Conservation (phyloP, 1,140 invertebrate genomes). For the Hylyphantes graminicola region DNA sequence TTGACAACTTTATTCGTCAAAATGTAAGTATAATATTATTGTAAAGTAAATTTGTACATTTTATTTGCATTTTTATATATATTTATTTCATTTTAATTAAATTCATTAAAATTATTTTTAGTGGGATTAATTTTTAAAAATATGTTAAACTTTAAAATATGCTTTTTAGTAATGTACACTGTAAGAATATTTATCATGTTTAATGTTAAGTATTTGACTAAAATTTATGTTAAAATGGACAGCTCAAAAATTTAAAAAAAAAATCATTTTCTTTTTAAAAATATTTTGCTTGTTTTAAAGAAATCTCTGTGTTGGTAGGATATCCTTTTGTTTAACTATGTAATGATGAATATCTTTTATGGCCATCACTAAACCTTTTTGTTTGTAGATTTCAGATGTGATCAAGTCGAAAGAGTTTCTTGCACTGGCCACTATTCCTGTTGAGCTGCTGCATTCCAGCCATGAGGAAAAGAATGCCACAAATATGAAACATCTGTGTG, state of each 20-base stretch:
- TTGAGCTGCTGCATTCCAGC: conserved; percentile 76
- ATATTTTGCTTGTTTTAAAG: too few species aligned
- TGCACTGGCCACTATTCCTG: conserved; percentile 74
- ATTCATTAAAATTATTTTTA: neutral
- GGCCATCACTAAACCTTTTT: conserved; percentile 42
- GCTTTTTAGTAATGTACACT: neutral
- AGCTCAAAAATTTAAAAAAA: too few species aligned
- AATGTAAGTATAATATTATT: conserved; percentile 70
- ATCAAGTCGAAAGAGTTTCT: conserved; percentile 73
- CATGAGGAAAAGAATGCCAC: conserved; percentile 75
- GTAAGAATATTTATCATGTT: too few species aligned
- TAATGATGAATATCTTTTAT: neutral
- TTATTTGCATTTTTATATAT: neutral
- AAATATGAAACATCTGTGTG: conserved; percentile 71
- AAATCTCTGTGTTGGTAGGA: neutral
- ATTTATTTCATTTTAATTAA: neutral
- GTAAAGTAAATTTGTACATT: neutral
- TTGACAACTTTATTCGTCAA: conserved; percentile 79
- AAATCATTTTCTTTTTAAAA: neutral
- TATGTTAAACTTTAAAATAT: too few species aligned
- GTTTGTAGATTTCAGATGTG: conserved; percentile 72
- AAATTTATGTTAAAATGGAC: too few species aligned
- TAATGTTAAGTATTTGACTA: too few species aligned
- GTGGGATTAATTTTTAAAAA: neutral
- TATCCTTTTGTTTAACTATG: neutral